A percentile compares a stretch with the other conserved stretches of the same genome.
Conservation (phyloP, 2,888 invertebrate genomes). For the Drosophila peninsularis region DNA sequence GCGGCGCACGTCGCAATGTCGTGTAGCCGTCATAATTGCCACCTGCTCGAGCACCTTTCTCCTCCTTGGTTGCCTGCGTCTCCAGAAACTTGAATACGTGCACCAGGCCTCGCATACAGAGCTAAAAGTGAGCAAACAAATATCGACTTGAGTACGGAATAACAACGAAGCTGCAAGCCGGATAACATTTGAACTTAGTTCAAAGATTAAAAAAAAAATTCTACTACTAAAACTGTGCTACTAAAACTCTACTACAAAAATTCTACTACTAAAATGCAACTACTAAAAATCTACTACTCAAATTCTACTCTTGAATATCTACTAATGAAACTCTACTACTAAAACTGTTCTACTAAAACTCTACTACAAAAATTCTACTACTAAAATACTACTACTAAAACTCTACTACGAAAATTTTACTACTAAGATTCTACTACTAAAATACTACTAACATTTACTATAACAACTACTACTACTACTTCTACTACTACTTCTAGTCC, state of each 20-base stretch:
- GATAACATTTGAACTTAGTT: neutral
- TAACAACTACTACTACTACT: neutral
- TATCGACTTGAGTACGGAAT: neutral
- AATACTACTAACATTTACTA: too few relatives aligned
- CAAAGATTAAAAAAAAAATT: neutral
- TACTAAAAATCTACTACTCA: neutral
- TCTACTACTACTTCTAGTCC: neutral
- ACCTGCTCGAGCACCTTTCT: constrained; percentile 82
- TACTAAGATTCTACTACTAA: neutral
- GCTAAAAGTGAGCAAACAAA: constrained; percentile 51
- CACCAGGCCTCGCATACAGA: constrained; percentile 94
- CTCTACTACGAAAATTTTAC: neutral
- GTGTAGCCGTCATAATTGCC: constrained; percentile 84
- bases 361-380: neutral
- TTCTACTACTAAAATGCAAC: neutral
- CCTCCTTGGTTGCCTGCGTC: constrained; percentile 91
- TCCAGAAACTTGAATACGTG: constrained; percentile 98
- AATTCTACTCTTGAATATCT: too few relatives aligned
- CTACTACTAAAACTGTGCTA: neutral
- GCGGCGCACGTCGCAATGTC: constrained; percentile 82
- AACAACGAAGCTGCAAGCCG: neutral
- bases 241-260: neutral
- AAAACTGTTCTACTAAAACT: neutral
- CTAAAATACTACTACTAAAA: neutral
- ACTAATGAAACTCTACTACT: neutral